phyloP scores from a whole-genome alignment of 2,888 invertebrate species.

The Pinctada fucata region DNA sequence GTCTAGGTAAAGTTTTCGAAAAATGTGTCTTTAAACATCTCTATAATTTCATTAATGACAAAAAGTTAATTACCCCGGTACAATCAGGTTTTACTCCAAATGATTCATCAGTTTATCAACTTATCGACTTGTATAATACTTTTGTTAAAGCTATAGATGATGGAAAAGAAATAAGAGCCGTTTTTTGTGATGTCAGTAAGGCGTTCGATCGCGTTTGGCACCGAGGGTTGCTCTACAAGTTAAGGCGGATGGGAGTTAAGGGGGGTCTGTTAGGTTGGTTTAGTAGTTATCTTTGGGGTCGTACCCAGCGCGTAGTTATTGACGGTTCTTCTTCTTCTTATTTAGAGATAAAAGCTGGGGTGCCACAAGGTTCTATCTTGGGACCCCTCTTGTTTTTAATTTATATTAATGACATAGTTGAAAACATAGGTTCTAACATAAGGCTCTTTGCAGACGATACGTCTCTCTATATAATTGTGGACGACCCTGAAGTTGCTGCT shows the following conservation, averaged over 20 bases:
- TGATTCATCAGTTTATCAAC: conserved; percentile 36
- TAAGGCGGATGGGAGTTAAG: conserved; percentile 30
- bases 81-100: conserved; percentile 35
- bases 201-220: no score
- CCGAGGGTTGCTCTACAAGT: conserved; percentile 37
- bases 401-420: conserved; percentile 34
- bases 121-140: conserved; percentile 38
- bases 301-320: conserved; percentile 22
- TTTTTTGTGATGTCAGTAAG: conserved; percentile 42
- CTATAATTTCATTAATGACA: conserved; percentile 27
- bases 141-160: conserved; percentile 27
- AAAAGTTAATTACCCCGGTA: conserved; percentile 21
- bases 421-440: no score
- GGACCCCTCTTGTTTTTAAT: conserved; percentile 30
- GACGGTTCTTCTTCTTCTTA: neutral
- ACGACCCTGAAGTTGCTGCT: no score
- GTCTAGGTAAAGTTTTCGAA: conserved; percentile 32
- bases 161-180: conserved; percentile 22
- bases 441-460: no score
- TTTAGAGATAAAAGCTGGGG: conserved; percentile 6
- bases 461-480: no score
- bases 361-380: conserved; percentile 9
- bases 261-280: conserved; percentile 30
- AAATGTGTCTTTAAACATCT: no score
- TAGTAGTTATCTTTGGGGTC: conserved; percentile 19